Evolutionary conservation across 2,797 vertebrate species (phyloP), one percentile per base, ranked within the genome.

Genomic region (Aphelocoma californica): DNA sequence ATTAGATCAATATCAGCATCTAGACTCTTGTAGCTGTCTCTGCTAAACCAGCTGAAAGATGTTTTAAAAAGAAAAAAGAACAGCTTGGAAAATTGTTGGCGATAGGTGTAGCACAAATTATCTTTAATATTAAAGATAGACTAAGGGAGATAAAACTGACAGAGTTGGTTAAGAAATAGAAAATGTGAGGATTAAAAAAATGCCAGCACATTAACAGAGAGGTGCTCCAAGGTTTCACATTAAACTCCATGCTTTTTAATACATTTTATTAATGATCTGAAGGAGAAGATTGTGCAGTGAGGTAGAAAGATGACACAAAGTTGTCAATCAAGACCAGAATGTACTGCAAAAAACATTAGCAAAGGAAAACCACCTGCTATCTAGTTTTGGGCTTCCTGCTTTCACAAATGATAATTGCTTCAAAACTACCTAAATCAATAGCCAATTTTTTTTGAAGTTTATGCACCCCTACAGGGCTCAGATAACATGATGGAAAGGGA

Each of bases 1-100:
- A 86, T 86, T 79, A 88, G 81, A 92, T 96, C 92, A 84, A 81
- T 96, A 93, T 81, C 77, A 88, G 11, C 62, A 72, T n/a, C 58
- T 65, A 81, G 47, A 79, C 40, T 86, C 40, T 20, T 83, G 42
- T 56, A 88, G 34, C 72, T 83, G 45, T 66, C 47, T 86, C 56
- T 45, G 5, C 77, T 85, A 89, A 92, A 86, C 8, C 32, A 91
- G 36, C 12, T 75, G 40, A 91, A 82, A 94, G 36, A 56, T 31
- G 29, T 60, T 83, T 90, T 56, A 81, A 92, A 18, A 16, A 50
- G 28, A 50, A 62, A 73, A 81, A 67, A 42, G 1, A 70, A 73
- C 45, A 66, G 21, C 44, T 47, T 40, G 15, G 26, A 90, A 88
- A 89, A 79, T 24, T 65, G 45, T 15, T 50, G 5, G 13, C 83